Conservation (phyloP, 1,140 invertebrate species). For the Diorhabda sublineata region DNA sequence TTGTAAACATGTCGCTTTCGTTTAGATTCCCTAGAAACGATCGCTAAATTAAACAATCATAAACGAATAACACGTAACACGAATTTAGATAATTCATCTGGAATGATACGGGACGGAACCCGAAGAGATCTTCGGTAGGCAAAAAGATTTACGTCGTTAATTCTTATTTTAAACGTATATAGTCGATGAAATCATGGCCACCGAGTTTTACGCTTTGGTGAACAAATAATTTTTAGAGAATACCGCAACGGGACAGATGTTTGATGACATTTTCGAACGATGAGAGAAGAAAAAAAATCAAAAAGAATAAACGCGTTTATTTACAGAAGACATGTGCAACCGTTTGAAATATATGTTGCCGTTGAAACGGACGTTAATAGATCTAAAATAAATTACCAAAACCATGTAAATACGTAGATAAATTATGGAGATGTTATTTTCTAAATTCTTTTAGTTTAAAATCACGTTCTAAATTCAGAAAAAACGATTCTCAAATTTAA, state of each 20-base stretch:
- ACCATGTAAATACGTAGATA: too few species aligned
- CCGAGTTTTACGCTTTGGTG: conserved; percentile 12
- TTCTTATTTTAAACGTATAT: conserved; percentile 15
- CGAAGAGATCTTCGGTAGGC: conserved; percentile 1
- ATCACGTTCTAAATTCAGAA: too few species aligned
- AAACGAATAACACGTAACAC: conserved; percentile 24
- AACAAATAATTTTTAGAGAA: conserved; percentile 3
- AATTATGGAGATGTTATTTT: too few species aligned
- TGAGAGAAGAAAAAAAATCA: neutral
- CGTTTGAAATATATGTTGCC: too few species aligned
- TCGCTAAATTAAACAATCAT: conserved; percentile 32
- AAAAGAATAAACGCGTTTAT: too few species aligned
- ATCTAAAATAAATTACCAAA: too few species aligned
- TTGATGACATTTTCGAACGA: neutral
- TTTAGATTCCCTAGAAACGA: conserved; percentile 9
- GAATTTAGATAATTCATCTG: conserved; percentile 11
- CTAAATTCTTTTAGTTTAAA: too few species aligned
- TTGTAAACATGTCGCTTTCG: conserved; percentile 27
- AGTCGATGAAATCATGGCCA: conserved; percentile 16
- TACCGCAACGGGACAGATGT: neutral
- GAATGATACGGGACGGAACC: conserved; percentile 18
- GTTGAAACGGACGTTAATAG: too few species aligned
- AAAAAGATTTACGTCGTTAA: conserved; percentile 16
- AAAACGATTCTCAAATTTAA: too few species aligned
- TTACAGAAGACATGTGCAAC: too few species aligned